A percentile compares a stretch with the other conserved stretches of the same genome.
phyloP scores from a whole-genome alignment of 2,888 invertebrate species.

The Caprella mutica region DNA sequence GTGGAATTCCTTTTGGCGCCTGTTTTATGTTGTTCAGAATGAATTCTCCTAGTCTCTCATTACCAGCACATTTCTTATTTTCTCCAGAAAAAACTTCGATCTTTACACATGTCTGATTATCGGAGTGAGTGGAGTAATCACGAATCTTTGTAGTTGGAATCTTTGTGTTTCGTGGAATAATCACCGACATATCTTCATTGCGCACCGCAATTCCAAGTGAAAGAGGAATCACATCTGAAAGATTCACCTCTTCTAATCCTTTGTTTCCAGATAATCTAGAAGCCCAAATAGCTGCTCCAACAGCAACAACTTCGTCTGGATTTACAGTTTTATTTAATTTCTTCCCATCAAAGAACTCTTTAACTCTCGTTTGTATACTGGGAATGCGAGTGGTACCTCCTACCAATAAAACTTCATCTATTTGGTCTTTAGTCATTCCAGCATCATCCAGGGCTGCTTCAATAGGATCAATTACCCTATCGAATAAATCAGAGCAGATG shows the following conservation, averaged over 20 bases:
- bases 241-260: background rate
- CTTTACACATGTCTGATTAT: conserved; percentile 6
- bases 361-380: background rate
- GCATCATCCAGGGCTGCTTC: background rate
- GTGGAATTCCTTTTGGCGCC: no score
- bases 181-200: background rate
- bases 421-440: background rate
- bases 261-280: background rate
- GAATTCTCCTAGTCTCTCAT: no score
- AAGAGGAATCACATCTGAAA: background rate
- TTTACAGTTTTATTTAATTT: background rate
- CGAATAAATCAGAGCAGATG: background rate
- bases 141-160: background rate
- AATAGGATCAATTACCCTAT: background rate
- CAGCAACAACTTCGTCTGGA: conserved; percentile 2
- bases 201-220: conserved; percentile 3
- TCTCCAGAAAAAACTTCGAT: conserved; percentile 7
- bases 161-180: background rate
- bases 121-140: background rate
- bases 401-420: background rate
- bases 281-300: background rate
- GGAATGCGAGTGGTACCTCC: conserved; percentile 3
- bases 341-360: background rate
- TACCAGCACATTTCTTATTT: no score
- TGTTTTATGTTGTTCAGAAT: no score